These are phyloP conservation scores for Urocitellus parryii DNA, from an alignment of 2,113 vertebrate genomes.

Conservation along the genomic window DNA sequence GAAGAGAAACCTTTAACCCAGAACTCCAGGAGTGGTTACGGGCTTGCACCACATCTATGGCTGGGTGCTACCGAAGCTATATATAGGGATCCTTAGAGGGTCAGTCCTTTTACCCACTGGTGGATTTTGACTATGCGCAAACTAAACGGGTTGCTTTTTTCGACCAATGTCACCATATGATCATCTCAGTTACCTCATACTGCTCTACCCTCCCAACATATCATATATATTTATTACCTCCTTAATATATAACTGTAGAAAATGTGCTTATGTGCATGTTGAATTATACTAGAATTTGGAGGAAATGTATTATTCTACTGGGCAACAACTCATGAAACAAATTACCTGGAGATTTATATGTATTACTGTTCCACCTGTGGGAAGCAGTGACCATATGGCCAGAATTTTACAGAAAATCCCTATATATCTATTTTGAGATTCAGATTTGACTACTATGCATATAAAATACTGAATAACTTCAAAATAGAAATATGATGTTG, in stretches of 20 bases:
- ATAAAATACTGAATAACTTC: neutral
- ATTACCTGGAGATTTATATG: neutral
- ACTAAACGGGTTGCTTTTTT: neutral
- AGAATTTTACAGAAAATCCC: neutral
- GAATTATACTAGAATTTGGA: neutral
- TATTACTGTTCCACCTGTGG: neutral
- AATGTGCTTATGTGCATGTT: neutral
- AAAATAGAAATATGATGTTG: slow-evolving; percentile 34
- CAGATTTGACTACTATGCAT: neutral
- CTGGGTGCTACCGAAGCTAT: neutral
- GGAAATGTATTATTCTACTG: neutral
- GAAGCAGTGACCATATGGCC: neutral
- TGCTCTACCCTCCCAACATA: neutral
- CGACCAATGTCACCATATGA: neutral
- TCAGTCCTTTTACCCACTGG: neutral
- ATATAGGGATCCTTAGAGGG: neutral
- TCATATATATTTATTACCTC: neutral
- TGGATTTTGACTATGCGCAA: neutral
- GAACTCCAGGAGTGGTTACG: neutral
- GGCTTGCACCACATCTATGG: neutral
- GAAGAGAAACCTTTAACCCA: neutral
- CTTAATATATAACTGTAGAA: slow-evolving; percentile 15
- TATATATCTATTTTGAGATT: neutral
- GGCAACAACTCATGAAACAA: neutral
- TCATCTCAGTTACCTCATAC: neutral